Base-by-base conservation (phyloP, 2,888 invertebrate species). In the Pachymerium ferrugineum region DNA sequence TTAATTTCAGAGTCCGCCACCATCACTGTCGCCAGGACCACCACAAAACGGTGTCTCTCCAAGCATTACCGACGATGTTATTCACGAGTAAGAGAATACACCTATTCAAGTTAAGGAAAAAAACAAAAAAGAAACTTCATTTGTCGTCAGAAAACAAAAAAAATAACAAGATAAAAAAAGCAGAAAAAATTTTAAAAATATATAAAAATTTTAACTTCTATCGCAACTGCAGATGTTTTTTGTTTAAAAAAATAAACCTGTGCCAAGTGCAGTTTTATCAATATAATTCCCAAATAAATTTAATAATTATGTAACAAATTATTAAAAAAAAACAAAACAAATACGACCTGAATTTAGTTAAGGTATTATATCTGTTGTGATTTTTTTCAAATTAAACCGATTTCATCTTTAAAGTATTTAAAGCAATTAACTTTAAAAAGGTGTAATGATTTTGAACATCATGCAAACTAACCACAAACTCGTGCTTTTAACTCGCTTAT, bases 391-490 rank as follows among this genome's bases (percentile, higher is more conserved):
- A 10, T 47, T 47, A n/a, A 38, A n/a, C n/a, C 38, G 8, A 38
- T 38, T 54, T 54, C 8, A 54, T 54, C 54, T 28, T 54, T 54
- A 25, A n/a, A n/a, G n/a, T n/a, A n/a, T n/a, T n/a, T n/a, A n/a
- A n/a, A n/a, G n/a, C n/a, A n/a, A n/a, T n/a, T n/a, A n/a, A n/a
- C n/a, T n/a, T n/a, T n/a, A n/a, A n/a, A n/a, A n/a, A n/a, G n/a
- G n/a, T n/a, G n/a, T n/a, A n/a, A n/a, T n/a, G n/a, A n/a, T n/a
- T n/a, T n/a, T n/a, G n/a, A n/a, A n/a, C n/a, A n/a, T 54, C 25
- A 54, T n/a, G n/a, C 54, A 54, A 54, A 54, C 54, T 54, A 54
- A 54, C 54, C 54, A 54, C 54, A 54, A 54, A 54, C 54, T 54
- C 28, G 54, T 54, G 28, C 54, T 54, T 54, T 25, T 14, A 54